Base-by-base conservation (phyloP, 35 echinoderm and acorn worm genomes). In the Ophioderma brevispina region DNA sequence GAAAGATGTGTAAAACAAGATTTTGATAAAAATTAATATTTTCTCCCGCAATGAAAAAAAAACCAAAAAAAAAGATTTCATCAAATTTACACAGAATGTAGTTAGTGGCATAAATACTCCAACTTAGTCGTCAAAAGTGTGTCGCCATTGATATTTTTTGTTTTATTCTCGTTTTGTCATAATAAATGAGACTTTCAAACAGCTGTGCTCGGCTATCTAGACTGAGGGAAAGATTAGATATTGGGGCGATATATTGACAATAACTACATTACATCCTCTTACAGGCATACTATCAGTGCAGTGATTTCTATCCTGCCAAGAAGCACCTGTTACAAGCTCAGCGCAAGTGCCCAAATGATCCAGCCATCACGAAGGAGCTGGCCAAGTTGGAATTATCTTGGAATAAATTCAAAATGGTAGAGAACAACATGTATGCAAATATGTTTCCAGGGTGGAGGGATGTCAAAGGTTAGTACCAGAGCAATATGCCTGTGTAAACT, bases 391-490 rank as follows among this genome's bases (percentile, higher is more conserved):
- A 85, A 10, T 78, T 1, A 42, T 21, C 32, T 0, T 78, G 70
- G 82, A 85, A 49, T 18, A 52, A 64, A 0, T 85, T 85, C 32
- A 85, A 91, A 1, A 33, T 39, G 19, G 33, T 91, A 38, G 81
- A 91, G 36, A 39, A 76, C 6, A 59, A 19, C 31, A 52, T 55
- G 49, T 91, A 86, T 55, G 15, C 4, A 28, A 91, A 78, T 32
- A 91, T 91, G 90, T 91, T 91, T 36, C 81, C 90, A 13, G 85
- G 50, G 6, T 87, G 85, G 85, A 77, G 59, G n/a, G 28, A 70
- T 70, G 59, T 70, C 6, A 70, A 70, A 70, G 59, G 59, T 70
- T 25, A 15, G 59, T 46, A n/a, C n/a, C n/a, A n/a, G n/a, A n/a
- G n/a, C n/a, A n/a, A n/a, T n/a, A n/a, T n/a, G n/a, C n/a, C n/a